Evolutionary conservation across 2,797 vertebrate genomes (phyloP), one percentile per base, ranked within the genome.

Genomic region (Liasis olivaceus): DNA sequence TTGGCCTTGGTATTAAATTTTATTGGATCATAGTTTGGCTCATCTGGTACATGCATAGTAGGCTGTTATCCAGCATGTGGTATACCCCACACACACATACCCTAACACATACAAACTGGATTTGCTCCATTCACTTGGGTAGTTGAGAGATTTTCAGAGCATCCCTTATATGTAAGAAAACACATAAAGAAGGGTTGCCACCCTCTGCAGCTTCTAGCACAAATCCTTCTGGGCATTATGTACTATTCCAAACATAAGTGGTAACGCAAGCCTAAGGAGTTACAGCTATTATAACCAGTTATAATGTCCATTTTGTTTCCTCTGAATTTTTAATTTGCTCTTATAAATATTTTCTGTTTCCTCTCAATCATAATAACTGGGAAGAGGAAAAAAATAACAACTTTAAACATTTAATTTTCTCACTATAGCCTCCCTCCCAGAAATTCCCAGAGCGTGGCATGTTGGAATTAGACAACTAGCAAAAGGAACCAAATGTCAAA

Each of bases 401-500:
- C 9, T 58, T 26, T 13, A 36, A 36, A 36, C 20, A 59, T 81
- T 36, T 47, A 31, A 28, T 17, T 77, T 69, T 90, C 60, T 90
- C 31, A 60, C 6, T 11, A 17, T 60, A 87, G 20, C 1, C 20
- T 31, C 9, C 31, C 36, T 15, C 88, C 22, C 14, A 95, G 64
- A 92, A 89, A 90, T 89, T 0, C 0, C 5, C 26, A 47, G 91
- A 91, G 1, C 6, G 91, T 36, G 88, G 90, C 72, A 0, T 89
- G 28, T 36, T 24, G 15, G 92, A 89, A 84, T 92, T 2, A 0
- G 84, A 59, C 56, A 91, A 93, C 90, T 0, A 12, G 60, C 77
- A 94, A 31, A 91, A 60, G 88, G 59, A 28, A 62, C 22, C 62
- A 77, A 87, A n/a, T 77, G 64, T 88, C 89, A 91, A 54, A 85